Base-by-base conservation (phyloP, 2,888 invertebrate species). In the Drosophila atroscutellata region DNA sequence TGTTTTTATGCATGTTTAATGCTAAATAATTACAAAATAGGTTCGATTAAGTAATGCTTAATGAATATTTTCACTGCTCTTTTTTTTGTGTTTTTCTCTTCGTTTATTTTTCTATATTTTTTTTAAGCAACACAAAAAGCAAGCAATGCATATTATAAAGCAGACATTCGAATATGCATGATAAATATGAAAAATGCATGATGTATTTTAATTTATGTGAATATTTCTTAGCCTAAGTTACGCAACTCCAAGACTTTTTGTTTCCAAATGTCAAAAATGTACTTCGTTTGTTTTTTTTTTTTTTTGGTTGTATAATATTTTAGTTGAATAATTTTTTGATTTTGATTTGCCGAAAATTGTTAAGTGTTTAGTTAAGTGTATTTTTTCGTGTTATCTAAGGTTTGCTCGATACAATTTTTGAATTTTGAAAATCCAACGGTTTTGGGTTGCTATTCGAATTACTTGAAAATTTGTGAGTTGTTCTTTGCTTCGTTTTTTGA, bases 291-390 rank as follows among this genome's bases (percentile, higher is more conserved):
- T 32, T 49, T 68, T 68, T 52, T 58, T n/a, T 32, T 57, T 71
- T 57, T 62, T 49, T n/a, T n/a, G n/a, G 13, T 18, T 20, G 51
- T 50, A 61, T 62, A 54, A 34, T 67, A 66, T 60, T 42, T 57
- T 61, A 34, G 24, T 60, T 67, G 51, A 50, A 24, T 63, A 28
- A 28, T 30, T 77, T 80, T 90, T 90, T 86, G 86, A 86, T 86
- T 86, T 86, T 86, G 83, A 86, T 88, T 81, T 86, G 78, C 81
- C 89, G 81, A 90, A 86, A 90, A 62, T 58, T 51, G 28, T 67
- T 56, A 49, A 59, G 65, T 63, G 20, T 59, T 32, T 28, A 28
- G 15, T 11, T 36, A 37, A 13, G 50, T 28, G 24, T 45, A 24
- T 45, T 42, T 49, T 49, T 49, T 26, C 24, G 49, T 26, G 20